Evolutionary conservation across 1,140 invertebrate genomes (phyloP), one percentile per base, ranked within the genome.

Genomic region (Augochlora pura): DNA sequence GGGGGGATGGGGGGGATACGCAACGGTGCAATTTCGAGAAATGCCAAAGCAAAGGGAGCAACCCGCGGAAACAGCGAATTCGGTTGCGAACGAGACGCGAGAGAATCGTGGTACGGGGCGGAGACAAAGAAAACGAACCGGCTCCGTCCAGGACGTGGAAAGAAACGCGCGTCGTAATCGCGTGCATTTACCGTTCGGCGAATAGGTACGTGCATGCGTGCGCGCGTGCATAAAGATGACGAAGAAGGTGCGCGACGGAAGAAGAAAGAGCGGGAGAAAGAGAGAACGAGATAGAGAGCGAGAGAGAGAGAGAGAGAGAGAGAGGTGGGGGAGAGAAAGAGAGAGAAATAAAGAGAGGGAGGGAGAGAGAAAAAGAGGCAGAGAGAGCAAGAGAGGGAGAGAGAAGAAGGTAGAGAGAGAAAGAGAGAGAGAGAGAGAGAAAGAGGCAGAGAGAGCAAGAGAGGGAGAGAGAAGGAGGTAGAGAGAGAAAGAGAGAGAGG

Each of bases 221-320:
- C 57, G 72, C 54, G 73, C 76, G 63, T 73, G 54, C 32, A 62
- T 27, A 66, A 64, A 64, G 73, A 65, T 23, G 46, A 66, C 68
- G 38, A 27, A 21, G 54, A n/a, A 57, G n/a, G 54, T n/a, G 21
- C 6, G 21, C 54, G 21, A 14, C n/a, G 3, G 21, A 38, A 39
- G 57, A 49, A 42, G 32, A 52, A 64, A 57, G 32, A 46, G 42
- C 16, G 65, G 14, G 18, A n/a, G 18, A 32, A 68, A 63, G 32
- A 59, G 57, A 57, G n/a, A 12, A 27, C 7, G 65, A 21, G 42
- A 39, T 2, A 21, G 59, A 66, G 27, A 39, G 21, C 32, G 25
- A 46, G 60, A 39, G n/a, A 52, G 52, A 10, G 2, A 46, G 0
- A 14, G 71, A 16, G 38, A 32, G 32, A 32, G 32, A 1, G 4